phyloP scores from a whole-genome alignment of 2,797 vertebrate species.

The Melanotaenia parkinsoni region DNA sequence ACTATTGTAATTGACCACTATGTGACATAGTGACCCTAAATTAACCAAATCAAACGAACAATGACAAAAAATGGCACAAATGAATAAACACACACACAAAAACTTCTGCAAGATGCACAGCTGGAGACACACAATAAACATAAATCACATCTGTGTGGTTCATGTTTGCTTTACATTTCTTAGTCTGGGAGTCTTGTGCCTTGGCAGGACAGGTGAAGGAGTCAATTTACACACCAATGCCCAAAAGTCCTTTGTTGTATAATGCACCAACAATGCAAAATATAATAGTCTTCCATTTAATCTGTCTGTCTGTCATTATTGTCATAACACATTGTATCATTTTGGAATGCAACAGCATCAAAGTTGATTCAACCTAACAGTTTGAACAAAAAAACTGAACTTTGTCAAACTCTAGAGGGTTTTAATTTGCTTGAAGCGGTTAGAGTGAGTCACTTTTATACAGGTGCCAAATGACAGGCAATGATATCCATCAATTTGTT shows the following conservation, averaged over 20 bases:
- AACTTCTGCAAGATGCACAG: neutral
- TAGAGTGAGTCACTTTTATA: neutral
- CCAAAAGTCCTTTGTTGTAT: no score
- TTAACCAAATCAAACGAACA: no score
- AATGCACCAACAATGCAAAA: no score
- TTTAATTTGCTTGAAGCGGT: neutral
- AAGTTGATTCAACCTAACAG: neutral
- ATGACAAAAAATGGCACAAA: neutral
- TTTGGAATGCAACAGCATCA: neutral
- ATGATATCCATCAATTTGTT: neutral
- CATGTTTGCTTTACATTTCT: neutral
- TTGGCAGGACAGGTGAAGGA: no score
- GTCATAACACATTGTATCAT: no score
- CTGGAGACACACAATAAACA: neutral
- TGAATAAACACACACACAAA: neutral
- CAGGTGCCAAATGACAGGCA: neutral
- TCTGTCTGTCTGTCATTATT: no score
- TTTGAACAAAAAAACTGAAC: neutral
- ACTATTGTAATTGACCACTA: neutral
- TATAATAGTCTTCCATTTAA: no score
- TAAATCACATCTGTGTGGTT: neutral
- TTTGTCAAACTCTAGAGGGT: neutral
- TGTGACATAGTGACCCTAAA: neutral
- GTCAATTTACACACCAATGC: no score
- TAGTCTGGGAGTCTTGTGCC: no score